A percentile compares a stretch with the other conserved stretches of the same genome.
phyloP scores from a whole-genome alignment of 2,113 vertebrate genomes.

The Puffinus mauretanicus region DNA sequence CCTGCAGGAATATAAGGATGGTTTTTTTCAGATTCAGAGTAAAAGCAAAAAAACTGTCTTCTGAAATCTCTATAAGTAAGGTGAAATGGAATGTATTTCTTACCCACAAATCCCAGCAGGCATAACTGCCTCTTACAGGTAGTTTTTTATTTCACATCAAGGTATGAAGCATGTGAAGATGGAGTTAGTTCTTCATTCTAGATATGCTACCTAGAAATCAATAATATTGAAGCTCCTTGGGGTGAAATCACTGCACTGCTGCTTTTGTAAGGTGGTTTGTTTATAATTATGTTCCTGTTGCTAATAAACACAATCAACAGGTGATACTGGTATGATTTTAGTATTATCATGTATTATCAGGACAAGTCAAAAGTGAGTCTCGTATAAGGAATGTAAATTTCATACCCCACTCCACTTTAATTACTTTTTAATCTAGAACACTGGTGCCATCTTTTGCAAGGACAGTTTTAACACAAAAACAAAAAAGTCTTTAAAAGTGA shows the following conservation, averaged over 20 bases:
- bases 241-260: neutral
- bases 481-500: neutral
- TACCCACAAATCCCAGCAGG: neutral
- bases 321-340: neutral
- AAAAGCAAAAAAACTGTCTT: neutral
- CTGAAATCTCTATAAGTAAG: neutral
- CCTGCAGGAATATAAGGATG: neutral
- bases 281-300: neutral
- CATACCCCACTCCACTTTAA: neutral
- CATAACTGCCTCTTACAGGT: neutral
- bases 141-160: neutral
- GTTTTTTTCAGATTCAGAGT: neutral
- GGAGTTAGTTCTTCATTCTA: neutral
- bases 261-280: neutral
- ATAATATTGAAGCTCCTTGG: neutral
- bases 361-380: neutral
- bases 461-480: neutral
- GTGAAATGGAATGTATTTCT: neutral
- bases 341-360: neutral
- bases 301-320: neutral
- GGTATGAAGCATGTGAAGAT: neutral
- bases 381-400: neutral
- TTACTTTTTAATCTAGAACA: neutral
- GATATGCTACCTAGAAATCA: neutral
- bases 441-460: neutral